A percentile compares a stretch with the other conserved stretches of the same genome.
Conservation (phyloP, 2,797 vertebrate genomes). For the Aphelocoma californica region DNA sequence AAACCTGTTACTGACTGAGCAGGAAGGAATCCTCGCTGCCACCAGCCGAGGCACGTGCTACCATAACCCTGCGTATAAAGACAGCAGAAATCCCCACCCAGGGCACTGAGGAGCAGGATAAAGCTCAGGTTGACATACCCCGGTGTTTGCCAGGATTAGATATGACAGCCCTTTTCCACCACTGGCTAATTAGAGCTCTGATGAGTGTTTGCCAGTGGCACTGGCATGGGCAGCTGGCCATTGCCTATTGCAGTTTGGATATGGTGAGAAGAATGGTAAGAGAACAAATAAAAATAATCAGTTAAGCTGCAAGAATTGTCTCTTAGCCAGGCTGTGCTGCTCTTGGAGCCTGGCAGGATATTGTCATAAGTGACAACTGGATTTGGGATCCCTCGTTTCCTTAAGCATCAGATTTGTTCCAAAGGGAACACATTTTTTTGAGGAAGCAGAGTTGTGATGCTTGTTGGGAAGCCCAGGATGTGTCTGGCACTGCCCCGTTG, state of each 20-base stretch:
- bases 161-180: neutral
- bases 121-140: neutral
- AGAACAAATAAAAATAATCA: neutral
- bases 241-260: neutral
- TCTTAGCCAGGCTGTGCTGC: neutral
- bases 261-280: neutral
- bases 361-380: neutral
- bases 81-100: neutral
- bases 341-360: neutral
- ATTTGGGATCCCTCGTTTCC: neutral
- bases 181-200: neutral
- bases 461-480: neutral
- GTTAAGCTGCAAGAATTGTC: neutral
- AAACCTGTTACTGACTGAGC: neutral
- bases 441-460: neutral
- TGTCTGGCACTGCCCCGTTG: neutral
- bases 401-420: neutral
- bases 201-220: neutral
- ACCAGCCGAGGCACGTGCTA: fast-evolving
- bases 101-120: neutral
- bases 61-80: fast-evolving
- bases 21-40: neutral
- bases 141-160: neutral
- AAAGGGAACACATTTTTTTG: neutral
- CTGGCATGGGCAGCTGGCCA: neutral